Evolutionary conservation across 2,888 invertebrate genomes (phyloP), one percentile per base, ranked within the genome.

Genomic region (Disparrhopalites patrizii): DNA sequence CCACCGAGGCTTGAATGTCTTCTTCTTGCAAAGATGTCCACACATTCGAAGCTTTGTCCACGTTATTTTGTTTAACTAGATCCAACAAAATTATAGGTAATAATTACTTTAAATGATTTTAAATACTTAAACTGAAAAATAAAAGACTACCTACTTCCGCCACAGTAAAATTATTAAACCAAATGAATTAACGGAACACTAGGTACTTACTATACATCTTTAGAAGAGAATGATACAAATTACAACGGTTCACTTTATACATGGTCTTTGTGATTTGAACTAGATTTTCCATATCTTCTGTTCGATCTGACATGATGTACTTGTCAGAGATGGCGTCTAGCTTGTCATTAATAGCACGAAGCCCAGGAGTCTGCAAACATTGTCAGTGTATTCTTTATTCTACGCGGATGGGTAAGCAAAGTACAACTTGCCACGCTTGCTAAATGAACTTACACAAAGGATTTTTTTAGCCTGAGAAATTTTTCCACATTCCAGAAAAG

Each of bases 11-110:
- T 20, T 86, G 79, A 65, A 90, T 81, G 69, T 86, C 85, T 77
- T 93, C 91, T 77, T 93, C 92, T 79, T 93, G 92, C 81, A 93
- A 85, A 76, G 87, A 81, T 0, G 88, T 90, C 91, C 92, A 92
- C 3, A 93, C 80, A 0, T 85, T 85, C 10, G 90, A 77, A 0
- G 90, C 91, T 78, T 90, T 89, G 55, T 90, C 86, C 0, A 86
- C 83, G 75, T 91, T 85, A 43, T 87, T 82, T 0, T 84, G 83
- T 75, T 87, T 86, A 76, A 85, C 81, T n/a, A n/a, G n/a, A n/a
- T n/a, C n/a, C n/a, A n/a, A n/a, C n/a, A n/a, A n/a, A n/a, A n/a
- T n/a, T n/a, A n/a, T n/a, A n/a, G n/a, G n/a, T n/a, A 27, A 3
- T 30, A 15, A 28, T 3, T 10, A 5, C 30, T 25, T 52, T 3